Evolutionary conservation across 2,113 vertebrate genomes (phyloP).

Genomic region (Hypanus sabinus): DNA sequence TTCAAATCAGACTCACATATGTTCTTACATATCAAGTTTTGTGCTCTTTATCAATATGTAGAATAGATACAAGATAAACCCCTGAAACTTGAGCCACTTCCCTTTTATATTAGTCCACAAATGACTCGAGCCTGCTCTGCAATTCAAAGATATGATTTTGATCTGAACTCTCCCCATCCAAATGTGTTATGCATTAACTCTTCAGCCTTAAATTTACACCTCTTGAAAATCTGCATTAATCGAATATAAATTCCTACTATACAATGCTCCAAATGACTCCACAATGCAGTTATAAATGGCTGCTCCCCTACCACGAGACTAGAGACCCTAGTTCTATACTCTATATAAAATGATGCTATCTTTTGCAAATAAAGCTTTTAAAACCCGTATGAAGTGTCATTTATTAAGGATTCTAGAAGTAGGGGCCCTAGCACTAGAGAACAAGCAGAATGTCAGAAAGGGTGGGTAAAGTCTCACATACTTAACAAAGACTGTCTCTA

Average conservation of each 20-base stretch:
- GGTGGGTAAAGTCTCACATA: no score
- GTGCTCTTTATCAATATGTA: neutral
- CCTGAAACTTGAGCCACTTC: neutral
- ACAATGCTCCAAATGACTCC: neutral
- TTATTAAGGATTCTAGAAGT: no score
- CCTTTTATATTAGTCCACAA: neutral
- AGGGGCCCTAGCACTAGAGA: no score
- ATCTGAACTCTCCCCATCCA: neutral
- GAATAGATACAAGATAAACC: neutral
- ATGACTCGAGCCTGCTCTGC: neutral
- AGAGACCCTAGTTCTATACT: neutral
- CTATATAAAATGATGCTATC: neutral
- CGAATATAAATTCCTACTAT: neutral
- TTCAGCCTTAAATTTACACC: neutral
- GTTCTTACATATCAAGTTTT: neutral
- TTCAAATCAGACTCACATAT: neutral
- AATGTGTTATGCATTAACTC: neutral
- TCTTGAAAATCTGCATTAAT: neutral
- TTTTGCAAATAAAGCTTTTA: neutral
- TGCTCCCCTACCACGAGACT: neutral
- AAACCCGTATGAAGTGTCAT: no score
- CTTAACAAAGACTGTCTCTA: neutral
- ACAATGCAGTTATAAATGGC: neutral
- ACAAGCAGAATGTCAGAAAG: no score
- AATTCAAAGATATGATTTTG: neutral